Evolutionary conservation across 2,888 invertebrate genomes (phyloP).

Genomic region (Tineola bisselliella): DNA sequence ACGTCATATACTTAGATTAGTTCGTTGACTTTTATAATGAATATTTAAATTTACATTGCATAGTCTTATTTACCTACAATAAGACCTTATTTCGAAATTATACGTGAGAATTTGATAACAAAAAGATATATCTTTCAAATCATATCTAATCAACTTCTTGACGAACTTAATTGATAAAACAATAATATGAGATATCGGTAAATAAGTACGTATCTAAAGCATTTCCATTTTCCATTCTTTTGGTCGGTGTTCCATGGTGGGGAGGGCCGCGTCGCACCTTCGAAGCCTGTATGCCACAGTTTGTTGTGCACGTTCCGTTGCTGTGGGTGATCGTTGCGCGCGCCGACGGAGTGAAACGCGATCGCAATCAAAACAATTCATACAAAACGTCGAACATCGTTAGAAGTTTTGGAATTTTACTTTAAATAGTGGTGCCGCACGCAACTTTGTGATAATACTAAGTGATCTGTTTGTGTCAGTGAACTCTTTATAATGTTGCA

Average conservation of each 20-base stretch:
- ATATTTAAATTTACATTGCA: too few species aligned
- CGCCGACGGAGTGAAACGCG: not conserved
- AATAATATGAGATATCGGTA: not conserved
- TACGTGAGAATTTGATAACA: too few species aligned
- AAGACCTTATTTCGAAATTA: too few species aligned
- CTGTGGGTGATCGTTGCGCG: not conserved
- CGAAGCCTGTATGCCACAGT: slow-evolving; percentile 5
- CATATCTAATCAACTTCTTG: not conserved
- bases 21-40: not conserved
- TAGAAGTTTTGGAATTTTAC: not conserved
- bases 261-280: not conserved
- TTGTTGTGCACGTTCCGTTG: slow-evolving; percentile 1
- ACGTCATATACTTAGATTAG: not conserved
- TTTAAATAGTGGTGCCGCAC: not conserved
- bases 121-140: too few species aligned
- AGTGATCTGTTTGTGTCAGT: slow-evolving; percentile 30
- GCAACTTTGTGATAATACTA: not conserved
- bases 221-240: not conserved
- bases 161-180: not conserved
- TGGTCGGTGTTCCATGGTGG: not conserved
- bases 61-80: too few species aligned
- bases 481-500: slow-evolving; percentile 42
- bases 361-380: not conserved
- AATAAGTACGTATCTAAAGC: not conserved
- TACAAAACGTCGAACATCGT: not conserved